A percentile compares a stretch with the other conserved stretches of the same genome.
These are phyloP conservation scores for Recurvirostra avosetta DNA, from an alignment of 2,113 vertebrate genomes.

Conservation along the genomic window DNA sequence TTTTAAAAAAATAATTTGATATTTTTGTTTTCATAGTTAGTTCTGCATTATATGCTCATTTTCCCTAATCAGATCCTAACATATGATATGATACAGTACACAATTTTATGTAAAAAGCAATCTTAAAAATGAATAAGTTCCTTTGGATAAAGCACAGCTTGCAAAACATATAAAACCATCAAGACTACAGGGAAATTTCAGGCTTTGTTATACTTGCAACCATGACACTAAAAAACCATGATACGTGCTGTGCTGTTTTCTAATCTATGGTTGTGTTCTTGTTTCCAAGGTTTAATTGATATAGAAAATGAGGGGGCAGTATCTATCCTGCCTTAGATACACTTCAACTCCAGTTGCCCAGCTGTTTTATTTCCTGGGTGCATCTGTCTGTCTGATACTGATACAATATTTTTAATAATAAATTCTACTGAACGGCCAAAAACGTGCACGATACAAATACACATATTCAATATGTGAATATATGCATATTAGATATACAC, in stretches of 20 bases:
- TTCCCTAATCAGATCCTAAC: constrained; percentile 5
- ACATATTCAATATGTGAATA: neutral
- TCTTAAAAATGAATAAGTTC: neutral
- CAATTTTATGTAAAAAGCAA: neutral
- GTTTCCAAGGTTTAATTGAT: constrained; percentile 12
- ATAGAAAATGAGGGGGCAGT: neutral
- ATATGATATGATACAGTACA: neutral
- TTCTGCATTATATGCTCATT: constrained; percentile 1
- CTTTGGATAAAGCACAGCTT: neutral
- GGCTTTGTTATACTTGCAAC: constrained; percentile 15
- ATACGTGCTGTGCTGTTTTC: neutral
- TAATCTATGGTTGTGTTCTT: constrained; percentile 8
- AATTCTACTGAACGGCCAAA: neutral
- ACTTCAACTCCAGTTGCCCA: neutral
- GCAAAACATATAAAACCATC: neutral
- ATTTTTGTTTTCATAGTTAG: constrained; percentile 21
- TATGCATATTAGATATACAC: neutral
- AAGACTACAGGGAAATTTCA: constrained; percentile 46
- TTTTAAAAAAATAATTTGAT: neutral
- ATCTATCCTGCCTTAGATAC: neutral
- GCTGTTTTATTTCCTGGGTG: neutral
- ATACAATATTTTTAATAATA: neutral
- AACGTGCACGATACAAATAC: neutral
- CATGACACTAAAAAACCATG: neutral
- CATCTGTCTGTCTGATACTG: neutral